phyloP scores from a whole-genome alignment of 1,140 invertebrate species.

The Pararge aegeria region DNA sequence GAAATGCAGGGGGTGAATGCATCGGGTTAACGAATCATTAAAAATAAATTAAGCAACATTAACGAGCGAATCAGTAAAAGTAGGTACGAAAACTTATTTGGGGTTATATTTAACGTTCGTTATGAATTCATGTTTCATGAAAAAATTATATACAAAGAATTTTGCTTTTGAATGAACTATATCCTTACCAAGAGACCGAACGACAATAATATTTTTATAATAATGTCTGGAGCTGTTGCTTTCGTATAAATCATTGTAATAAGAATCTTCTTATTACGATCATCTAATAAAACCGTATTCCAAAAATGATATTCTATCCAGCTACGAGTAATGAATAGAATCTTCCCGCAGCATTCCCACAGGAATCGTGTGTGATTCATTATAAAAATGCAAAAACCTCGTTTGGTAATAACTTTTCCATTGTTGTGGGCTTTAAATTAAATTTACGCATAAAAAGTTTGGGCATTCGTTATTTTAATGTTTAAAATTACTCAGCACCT shows the following conservation, averaged over 20 bases:
- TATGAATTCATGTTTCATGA: too few species aligned
- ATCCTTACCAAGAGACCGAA: too few species aligned
- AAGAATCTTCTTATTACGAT: background rate
- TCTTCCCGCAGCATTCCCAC: slow-evolving; percentile 26
- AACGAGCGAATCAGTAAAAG: too few species aligned
- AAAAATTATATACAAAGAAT: too few species aligned
- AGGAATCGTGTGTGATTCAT: slow-evolving; percentile 44
- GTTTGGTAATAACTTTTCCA: slow-evolving; percentile 37
- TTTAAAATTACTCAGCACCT: slow-evolving; percentile 3
- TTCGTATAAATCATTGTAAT: background rate
- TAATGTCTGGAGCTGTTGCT: too few species aligned
- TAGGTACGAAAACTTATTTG: too few species aligned
- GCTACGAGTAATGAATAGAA: slow-evolving; percentile 29
- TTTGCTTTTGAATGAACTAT: too few species aligned
- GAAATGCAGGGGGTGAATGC: too few species aligned
- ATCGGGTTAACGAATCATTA: too few species aligned
- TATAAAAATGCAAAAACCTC: slow-evolving; percentile 53
- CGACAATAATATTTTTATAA: too few species aligned
- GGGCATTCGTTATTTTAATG: slow-evolving; percentile 11
- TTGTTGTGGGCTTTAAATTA: slow-evolving; percentile 13
- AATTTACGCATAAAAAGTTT: background rate
- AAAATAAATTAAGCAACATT: too few species aligned
- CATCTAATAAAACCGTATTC: background rate
- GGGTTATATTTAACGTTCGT: too few species aligned
- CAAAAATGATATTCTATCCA: slow-evolving; percentile 1